Evolutionary conservation across 1,140 invertebrate genomes (phyloP).

Genomic region (Scaptomyza graminum): DNA sequence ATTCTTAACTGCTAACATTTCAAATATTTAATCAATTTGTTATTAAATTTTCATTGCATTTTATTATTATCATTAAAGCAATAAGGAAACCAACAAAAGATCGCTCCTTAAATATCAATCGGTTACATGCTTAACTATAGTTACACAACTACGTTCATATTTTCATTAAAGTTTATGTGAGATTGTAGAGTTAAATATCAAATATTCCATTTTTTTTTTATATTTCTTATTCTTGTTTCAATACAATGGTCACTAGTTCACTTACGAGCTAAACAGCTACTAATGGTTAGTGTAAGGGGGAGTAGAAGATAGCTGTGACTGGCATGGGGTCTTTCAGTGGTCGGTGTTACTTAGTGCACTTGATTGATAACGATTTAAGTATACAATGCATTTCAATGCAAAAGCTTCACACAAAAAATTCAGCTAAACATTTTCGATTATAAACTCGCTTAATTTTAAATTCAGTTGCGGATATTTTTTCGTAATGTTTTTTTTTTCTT

Average conservation of each 20-base stretch:
- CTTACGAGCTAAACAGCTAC: conserved; percentile 50
- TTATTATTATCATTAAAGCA: conserved; percentile 72
- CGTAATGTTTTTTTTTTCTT: conserved; percentile 13
- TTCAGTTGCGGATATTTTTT: conserved; percentile 47
- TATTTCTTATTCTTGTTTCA: conserved; percentile 14
- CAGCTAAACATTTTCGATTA: conserved; percentile 79
- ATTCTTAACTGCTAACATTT: conserved; percentile 39
- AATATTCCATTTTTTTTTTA: conserved; percentile 9
- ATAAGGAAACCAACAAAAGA: conserved; percentile 80
- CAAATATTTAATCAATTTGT: background rate
- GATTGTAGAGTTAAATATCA: conserved; percentile 65
- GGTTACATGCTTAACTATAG: conserved; percentile 68
- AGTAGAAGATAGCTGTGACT: conserved; percentile 32
- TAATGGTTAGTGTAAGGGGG: background rate
- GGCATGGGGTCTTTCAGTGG: conserved; percentile 61
- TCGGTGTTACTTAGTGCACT: conserved; percentile 32
- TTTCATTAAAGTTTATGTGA: conserved; percentile 42
- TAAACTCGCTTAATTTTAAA: conserved; percentile 63
- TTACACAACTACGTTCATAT: conserved; percentile 62
- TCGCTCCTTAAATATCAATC: conserved; percentile 78
- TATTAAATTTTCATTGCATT: conserved; percentile 46
- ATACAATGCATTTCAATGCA: conserved; percentile 61
- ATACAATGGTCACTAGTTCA: conserved; percentile 56
- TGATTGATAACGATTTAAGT: conserved; percentile 46
- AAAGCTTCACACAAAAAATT: conserved; percentile 64